phyloP scores from a whole-genome alignment of 2,113 vertebrate species.

The Microtus richardsoni region DNA sequence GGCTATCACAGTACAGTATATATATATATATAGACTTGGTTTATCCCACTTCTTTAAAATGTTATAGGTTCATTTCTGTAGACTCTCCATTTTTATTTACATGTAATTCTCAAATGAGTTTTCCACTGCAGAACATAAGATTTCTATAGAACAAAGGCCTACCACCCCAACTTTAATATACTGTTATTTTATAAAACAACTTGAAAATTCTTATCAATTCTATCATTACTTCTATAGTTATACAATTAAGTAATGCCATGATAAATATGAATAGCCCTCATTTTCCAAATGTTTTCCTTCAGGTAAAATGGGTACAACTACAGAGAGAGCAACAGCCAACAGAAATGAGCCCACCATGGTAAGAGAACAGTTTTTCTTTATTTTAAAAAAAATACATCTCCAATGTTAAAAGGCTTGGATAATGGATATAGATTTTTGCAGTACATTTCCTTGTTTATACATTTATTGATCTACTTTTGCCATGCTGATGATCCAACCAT shows the following conservation, averaged over 20 bases:
- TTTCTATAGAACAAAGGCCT: neutral
- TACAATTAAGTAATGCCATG: neutral
- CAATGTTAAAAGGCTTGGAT: conserved; percentile 39
- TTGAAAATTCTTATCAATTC: conserved; percentile 16
- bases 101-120: conserved; percentile 24
- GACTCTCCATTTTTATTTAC: conserved; percentile 9
- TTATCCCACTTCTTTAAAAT: conserved; percentile 47
- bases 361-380: conserved; percentile 45
- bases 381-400: neutral
- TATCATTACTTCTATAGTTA: neutral
- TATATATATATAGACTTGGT: neutral
- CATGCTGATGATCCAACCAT: neutral
- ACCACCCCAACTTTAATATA: conserved; percentile 30
- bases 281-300: conserved; percentile 60
- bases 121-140: neutral
- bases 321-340: neutral
- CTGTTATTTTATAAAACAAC: conserved; percentile 51
- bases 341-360: conserved; percentile 57
- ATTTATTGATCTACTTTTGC: neutral
- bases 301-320: conserved; percentile 48
- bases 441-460: neutral
- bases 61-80: conserved; percentile 18
- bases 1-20: neutral
- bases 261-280: conserved; percentile 26
- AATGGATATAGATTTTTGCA: conserved; percentile 25